Base-by-base conservation (phyloP, 1,140 invertebrate genomes). In the Apis cerana region DNA sequence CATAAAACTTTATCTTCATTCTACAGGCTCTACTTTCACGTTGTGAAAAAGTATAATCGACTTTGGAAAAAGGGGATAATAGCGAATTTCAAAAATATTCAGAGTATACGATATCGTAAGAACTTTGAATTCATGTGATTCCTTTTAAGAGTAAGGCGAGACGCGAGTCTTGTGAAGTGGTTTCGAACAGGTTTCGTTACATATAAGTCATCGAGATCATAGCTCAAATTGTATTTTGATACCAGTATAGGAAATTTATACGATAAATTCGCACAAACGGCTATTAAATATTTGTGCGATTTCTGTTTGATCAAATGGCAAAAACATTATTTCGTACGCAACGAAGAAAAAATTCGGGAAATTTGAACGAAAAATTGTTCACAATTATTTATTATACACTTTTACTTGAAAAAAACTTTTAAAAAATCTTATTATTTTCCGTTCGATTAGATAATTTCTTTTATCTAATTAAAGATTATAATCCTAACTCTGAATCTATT, bases 201-300 rank as follows among this genome's bases (percentile, higher is more conserved):
- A 17, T 75, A 75, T 75, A 52, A 64, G 64, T 76, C 72, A 68
- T 9, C 72, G n/a, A 43, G 56, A 54, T 76, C 64, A 43, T 64
- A 72, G 61, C 64, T 71, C 43, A 82, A 82, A 82, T 82, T 68
- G 72, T 68, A 68, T 82, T 75, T 75, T 54, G 64, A 81, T 52
- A 62, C 27, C 43, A 21, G 61, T 43, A 12, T 15, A n/a, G 62
- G 13, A 67, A 75, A 75, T 58, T 81, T 62, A 15, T n/a, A 52
- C 71, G 62, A 81, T 67, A 59, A 81, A 75, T 75, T 59, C 54
- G 54, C 19, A 23, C 43, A 54, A 54, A 58, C 19, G 11, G 48
- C 50, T 7, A 58, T 52, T n/a, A 13, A 50, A 17, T 7, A 17
- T 13, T 65, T 9, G 52, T 67, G 52, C 10, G 33, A 75, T 56